These are phyloP conservation scores for Panorpa germanica DNA, from an alignment of 2,888 invertebrate species.

Conservation along the genomic window DNA sequence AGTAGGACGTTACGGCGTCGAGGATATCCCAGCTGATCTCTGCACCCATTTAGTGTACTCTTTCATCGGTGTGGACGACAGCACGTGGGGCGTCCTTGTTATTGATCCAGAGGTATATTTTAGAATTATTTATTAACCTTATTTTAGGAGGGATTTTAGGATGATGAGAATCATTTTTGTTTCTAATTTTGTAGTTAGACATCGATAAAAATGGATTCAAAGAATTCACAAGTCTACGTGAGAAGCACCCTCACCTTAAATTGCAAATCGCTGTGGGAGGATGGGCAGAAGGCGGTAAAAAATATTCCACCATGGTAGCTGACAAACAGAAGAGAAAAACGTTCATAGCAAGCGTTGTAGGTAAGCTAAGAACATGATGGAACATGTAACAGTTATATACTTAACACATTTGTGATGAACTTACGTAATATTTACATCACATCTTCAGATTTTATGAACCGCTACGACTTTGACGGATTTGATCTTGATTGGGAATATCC, in stretches of 20 bases:
- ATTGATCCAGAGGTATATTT: constrained; percentile 56
- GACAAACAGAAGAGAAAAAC: constrained; percentile 43
- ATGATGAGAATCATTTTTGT: no score
- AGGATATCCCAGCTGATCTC: constrained; percentile 62
- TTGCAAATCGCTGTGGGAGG: constrained; percentile 72
- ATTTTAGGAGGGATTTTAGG: constrained; percentile 3
- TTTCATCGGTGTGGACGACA: constrained; percentile 70
- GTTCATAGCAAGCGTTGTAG: constrained; percentile 58
- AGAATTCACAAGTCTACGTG: constrained; percentile 57
- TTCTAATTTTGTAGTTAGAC: constrained; percentile 34
- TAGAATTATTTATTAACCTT: neutral
- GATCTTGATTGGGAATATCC: constrained; percentile 88
- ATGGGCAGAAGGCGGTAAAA: constrained; percentile 79
- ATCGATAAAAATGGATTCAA: constrained; percentile 54
- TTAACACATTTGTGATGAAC: constrained; percentile 4
- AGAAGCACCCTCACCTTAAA: constrained; percentile 51
- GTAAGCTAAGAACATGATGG: constrained; percentile 25
- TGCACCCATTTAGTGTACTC: constrained; percentile 82
- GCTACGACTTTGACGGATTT: constrained; percentile 67
- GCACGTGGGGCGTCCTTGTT: constrained; percentile 53
- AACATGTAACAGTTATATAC: constrained; percentile 12
- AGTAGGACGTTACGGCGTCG: constrained; percentile 61
- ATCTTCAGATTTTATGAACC: constrained; percentile 44
- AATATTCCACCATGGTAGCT: constrained; percentile 68
- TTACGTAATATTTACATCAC: constrained; percentile 3